Conservation (phyloP, 2,113 vertebrate genomes). For the Trachemys scripta region DNA sequence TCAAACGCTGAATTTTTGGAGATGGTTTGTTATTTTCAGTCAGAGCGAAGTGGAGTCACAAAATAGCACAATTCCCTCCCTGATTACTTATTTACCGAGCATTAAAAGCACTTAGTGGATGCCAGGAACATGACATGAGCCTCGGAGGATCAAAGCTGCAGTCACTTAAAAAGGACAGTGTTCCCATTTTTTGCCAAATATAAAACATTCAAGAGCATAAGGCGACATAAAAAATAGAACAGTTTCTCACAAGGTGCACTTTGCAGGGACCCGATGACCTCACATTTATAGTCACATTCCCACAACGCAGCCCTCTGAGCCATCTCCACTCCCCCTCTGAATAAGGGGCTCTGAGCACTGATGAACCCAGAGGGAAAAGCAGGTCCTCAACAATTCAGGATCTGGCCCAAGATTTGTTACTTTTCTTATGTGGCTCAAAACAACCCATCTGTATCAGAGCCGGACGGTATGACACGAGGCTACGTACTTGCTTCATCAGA, state of each 20-base stretch:
- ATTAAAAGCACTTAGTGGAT: neutral
- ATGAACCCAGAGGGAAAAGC: neutral
- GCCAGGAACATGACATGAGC: neutral
- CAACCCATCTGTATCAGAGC: neutral
- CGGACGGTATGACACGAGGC: accelerated
- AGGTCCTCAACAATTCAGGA: neutral
- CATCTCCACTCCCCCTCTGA: neutral
- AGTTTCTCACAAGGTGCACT: accelerated
- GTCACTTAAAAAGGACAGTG: neutral
- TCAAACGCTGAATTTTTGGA: neutral
- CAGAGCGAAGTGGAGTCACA: neutral
- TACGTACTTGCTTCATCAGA: slow-evolving; percentile 95
- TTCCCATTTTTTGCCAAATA: neutral
- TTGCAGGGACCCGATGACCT: accelerated
- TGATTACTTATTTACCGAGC: slow-evolving; percentile 1
- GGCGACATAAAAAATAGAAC: neutral
- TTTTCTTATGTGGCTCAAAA: neutral
- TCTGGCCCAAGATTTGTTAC: neutral
- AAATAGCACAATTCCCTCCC: neutral
- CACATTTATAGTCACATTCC: accelerated
- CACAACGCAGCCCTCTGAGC: accelerated
- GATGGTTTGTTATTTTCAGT: neutral
- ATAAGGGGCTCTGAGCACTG: neutral
- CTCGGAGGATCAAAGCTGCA: neutral
- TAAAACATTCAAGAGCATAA: neutral